A percentile compares a stretch with the other conserved stretches of the same genome.
Evolutionary conservation across 23 tunicate species (phyloP).

Genomic region (Trididemnum nubilum): DNA sequence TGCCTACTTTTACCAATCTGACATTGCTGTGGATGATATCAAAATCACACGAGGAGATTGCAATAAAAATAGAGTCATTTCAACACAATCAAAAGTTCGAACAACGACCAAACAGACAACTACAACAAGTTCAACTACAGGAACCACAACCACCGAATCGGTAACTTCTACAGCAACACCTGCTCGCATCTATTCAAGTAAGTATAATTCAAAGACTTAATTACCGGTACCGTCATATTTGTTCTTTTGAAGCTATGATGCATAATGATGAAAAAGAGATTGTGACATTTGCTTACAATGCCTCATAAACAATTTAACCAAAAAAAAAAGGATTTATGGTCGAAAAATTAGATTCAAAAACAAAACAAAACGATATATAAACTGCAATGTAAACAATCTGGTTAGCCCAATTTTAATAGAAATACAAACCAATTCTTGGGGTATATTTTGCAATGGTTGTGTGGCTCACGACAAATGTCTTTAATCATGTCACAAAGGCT

Average conservation of each 20-base stretch:
- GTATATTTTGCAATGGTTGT: too few relatives aligned
- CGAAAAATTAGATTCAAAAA: too few relatives aligned
- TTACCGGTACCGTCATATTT: neutral
- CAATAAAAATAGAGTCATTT: neutral
- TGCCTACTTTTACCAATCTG: conserved; percentile 92
- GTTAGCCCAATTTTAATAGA: too few relatives aligned
- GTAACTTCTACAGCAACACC: conserved; percentile 42
- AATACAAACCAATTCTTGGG: too few relatives aligned
- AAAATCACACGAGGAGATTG: conserved; percentile 38
- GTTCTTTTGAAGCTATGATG: neutral
- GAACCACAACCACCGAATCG: conserved; percentile 19
- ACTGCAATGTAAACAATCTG: too few relatives aligned
- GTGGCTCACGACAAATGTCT: too few relatives aligned
- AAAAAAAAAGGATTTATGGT: too few relatives aligned
- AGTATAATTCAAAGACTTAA: neutral
- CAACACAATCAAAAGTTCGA: conserved; percentile 17
- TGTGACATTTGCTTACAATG: neutral
- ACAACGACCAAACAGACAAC: conserved; percentile 39
- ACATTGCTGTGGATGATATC: conserved; percentile 78
- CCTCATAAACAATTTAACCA: too few relatives aligned
- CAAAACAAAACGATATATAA: too few relatives aligned
- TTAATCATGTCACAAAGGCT: too few relatives aligned
- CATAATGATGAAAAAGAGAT: neutral
- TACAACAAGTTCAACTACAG: conserved; percentile 34
- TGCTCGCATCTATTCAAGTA: conserved; percentile 21